Evolutionary conservation across 2,888 invertebrate species (phyloP).

Genomic region (Maniola hyperantus): DNA sequence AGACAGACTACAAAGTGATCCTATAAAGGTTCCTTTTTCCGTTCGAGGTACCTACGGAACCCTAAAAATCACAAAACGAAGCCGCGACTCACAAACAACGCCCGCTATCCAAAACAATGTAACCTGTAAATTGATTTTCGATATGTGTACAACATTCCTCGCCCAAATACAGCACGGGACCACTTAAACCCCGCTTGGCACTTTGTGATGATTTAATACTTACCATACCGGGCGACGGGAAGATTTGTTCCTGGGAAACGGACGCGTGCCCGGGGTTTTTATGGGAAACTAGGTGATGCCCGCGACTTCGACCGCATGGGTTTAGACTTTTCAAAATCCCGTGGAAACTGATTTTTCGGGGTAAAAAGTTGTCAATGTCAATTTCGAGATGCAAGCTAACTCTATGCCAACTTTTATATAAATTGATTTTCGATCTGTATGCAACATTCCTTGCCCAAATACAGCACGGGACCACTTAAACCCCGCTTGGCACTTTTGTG

Average conservation of each 20-base stretch:
- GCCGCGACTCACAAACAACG: neutral
- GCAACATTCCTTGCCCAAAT: no score
- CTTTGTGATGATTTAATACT: slow-evolving; percentile 37
- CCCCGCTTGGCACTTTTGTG: no score
- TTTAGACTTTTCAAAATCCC: no score
- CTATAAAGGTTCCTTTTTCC: no score
- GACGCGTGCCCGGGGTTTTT: slow-evolving; percentile 6
- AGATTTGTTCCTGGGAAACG: slow-evolving; percentile 14
- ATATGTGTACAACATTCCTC: slow-evolving; percentile 40
- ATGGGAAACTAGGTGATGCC: neutral
- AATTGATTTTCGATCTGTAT: no score
- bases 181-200: slow-evolving; percentile 25
- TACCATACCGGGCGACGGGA: slow-evolving; percentile 25
- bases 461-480: no score
- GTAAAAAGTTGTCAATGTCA: no score
- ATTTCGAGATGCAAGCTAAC: no score
- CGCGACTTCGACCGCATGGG: neutral
- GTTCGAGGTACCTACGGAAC: no score
- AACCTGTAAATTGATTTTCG: slow-evolving; percentile 43
- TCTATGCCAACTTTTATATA: no score
- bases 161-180: slow-evolving; percentile 34
- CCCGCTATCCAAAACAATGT: slow-evolving; percentile 17
- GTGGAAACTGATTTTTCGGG: no score
- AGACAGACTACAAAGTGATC: no score
- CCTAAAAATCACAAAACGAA: neutral